Evolutionary conservation across 2,888 invertebrate genomes (phyloP).

Genomic region (Lamproptera curius): DNA sequence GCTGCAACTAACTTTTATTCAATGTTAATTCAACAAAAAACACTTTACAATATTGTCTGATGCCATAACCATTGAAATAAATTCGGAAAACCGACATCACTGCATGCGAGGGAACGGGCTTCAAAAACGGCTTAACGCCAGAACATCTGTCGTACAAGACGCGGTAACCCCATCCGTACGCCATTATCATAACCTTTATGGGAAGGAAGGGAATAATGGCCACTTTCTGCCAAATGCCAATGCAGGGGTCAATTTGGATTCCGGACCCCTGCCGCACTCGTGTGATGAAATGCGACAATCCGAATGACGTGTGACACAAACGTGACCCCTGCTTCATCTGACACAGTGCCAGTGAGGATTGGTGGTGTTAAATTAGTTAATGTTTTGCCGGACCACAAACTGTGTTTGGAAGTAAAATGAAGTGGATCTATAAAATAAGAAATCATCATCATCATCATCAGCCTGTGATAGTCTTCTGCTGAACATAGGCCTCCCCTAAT

Average conservation of each 20-base stretch:
- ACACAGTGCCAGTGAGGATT: slow-evolving; percentile 28
- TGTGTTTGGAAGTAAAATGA: too few species aligned
- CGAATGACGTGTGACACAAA: slow-evolving; percentile 73
- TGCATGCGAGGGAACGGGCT: slow-evolving; percentile 36
- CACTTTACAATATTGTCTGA: too few species aligned
- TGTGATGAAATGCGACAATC: slow-evolving; percentile 75
- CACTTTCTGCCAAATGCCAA: slow-evolving; percentile 51
- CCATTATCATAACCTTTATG: slow-evolving; percentile 73
- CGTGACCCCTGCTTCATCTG: slow-evolving; percentile 43
- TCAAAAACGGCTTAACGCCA: slow-evolving; percentile 38
- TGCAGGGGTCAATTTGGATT: slow-evolving; percentile 53
- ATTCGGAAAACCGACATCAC: slow-evolving; percentile 29
- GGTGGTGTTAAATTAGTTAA: not conserved
- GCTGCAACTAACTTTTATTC: too few species aligned
- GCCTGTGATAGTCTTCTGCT: too few species aligned
- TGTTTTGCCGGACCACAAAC: too few species aligned
- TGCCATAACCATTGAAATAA: too few species aligned
- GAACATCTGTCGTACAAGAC: slow-evolving; percentile 61
- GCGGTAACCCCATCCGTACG: slow-evolving; percentile 55
- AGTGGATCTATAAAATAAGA: too few species aligned
- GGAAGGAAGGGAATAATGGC: slow-evolving; percentile 64
- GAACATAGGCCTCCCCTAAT: too few species aligned
- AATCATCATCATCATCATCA: too few species aligned
- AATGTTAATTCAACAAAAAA: too few species aligned
- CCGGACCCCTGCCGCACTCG: slow-evolving; percentile 35